These are phyloP conservation scores for Megastigmus dorsalis DNA, from an alignment of 2,888 invertebrate genomes.

Conservation along the genomic window DNA sequence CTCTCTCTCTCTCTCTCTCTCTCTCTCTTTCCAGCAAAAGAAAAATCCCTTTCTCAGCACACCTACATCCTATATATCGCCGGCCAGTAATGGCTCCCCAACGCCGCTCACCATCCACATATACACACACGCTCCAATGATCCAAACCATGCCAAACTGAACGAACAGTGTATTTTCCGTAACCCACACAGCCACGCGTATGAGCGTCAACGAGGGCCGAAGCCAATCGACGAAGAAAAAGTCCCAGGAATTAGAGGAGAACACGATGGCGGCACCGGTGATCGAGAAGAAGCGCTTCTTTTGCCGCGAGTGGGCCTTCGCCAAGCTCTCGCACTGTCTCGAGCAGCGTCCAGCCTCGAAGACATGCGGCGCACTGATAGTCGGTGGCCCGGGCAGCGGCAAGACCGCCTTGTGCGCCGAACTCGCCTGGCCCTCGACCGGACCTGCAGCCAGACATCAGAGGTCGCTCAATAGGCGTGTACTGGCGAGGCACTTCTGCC, in stretches of 20 bases:
- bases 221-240: background rate
- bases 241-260: slow-evolving; percentile 30
- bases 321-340: slow-evolving; percentile 92
- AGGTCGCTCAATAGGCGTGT: slow-evolving; percentile 85
- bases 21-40: too few relatives aligned
- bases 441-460: slow-evolving; percentile 82
- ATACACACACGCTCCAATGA: too few relatives aligned
- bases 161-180: too few relatives aligned
- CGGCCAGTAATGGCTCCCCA: too few relatives aligned
- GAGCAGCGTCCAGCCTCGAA: slow-evolving; percentile 91
- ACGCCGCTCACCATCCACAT: too few relatives aligned
- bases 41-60: too few relatives aligned
- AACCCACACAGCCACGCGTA: too few relatives aligned
- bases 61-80: too few relatives aligned
- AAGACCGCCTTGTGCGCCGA: slow-evolving; percentile 94
- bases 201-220: background rate
- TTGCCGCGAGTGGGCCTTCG: slow-evolving; percentile 96
- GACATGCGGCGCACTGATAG: slow-evolving; percentile 90
- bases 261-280: slow-evolving; percentile 72
- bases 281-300: slow-evolving; percentile 85
- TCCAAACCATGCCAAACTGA: too few relatives aligned
- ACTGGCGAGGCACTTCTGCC: slow-evolving; percentile 91
- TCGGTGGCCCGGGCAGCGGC: slow-evolving; percentile 95
- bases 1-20: too few relatives aligned
- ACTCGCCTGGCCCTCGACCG: slow-evolving; percentile 82